A percentile compares a stretch with the other conserved stretches of the same genome.
Conservation (phyloP, 2,888 invertebrate species). For the Thera obeliscata region DNA sequence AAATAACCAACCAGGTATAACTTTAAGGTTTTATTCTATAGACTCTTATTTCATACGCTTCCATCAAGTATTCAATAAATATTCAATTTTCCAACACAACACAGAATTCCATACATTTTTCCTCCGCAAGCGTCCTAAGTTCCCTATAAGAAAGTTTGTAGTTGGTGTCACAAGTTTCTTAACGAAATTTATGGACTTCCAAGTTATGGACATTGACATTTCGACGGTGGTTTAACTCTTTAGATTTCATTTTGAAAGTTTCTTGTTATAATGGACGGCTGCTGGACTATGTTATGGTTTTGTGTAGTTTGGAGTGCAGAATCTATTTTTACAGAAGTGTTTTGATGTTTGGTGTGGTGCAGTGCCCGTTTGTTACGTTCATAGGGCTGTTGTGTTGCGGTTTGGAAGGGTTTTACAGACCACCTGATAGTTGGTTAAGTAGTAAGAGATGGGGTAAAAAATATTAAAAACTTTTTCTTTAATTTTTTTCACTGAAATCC, state of each 20-base stretch:
- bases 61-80: slow-evolving; percentile 36
- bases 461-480: no score
- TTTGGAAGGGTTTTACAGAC: no score
- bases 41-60: slow-evolving; percentile 17
- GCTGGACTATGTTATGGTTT: slow-evolving; percentile 34
- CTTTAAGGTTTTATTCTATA: no score
- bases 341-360: no score
- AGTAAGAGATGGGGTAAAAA: no score
- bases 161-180: slow-evolving; percentile 60
- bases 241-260: slow-evolving; percentile 53
- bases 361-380: no score
- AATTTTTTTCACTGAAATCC: no score
- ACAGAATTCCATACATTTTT: slow-evolving; percentile 37
- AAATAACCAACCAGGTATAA: no score
- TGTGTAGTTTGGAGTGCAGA: slow-evolving; percentile 11
- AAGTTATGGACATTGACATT: slow-evolving; percentile 59
- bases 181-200: slow-evolving; percentile 52
- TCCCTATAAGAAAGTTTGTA: slow-evolving; percentile 43
- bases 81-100: slow-evolving; percentile 31
- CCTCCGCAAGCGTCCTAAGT: slow-evolving; percentile 32
- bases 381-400: no score
- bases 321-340: slow-evolving; percentile 16
- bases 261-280: slow-evolving; percentile 38
- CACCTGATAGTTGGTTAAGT: no score
- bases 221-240: slow-evolving; percentile 52